A percentile compares a stretch with the other conserved stretches of the same genome.
Conservation (phyloP, 1,140 invertebrate species). For the Piezodorus guildinii region DNA sequence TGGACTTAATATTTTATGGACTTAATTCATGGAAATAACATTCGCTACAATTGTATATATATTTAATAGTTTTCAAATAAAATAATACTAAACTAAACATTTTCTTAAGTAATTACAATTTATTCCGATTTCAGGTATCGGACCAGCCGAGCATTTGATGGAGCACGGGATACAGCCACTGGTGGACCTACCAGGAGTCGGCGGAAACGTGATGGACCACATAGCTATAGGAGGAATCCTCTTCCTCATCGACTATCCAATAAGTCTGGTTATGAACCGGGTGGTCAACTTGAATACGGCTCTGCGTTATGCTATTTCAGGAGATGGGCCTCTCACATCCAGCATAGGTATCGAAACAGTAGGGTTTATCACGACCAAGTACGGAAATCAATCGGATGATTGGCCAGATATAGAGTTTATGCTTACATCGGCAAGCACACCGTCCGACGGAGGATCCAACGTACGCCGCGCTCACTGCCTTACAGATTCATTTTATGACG, state of each 20-base stretch:
- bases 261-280: conserved; percentile 61
- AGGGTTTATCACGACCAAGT: conserved; percentile 76
- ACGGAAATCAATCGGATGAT: conserved; percentile 66
- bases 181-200: conserved; percentile 58
- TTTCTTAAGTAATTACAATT: too few species aligned
- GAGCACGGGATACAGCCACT: conserved; percentile 43
- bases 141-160: conserved; percentile 47
- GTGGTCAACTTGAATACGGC: conserved; percentile 66
- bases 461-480: conserved; percentile 66
- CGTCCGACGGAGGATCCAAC: conserved; percentile 55
- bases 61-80: too few species aligned
- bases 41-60: too few species aligned
- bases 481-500: conserved; percentile 64
- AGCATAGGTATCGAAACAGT: conserved; percentile 72
- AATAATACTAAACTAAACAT: too few species aligned
- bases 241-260: conserved; percentile 66
- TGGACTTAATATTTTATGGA: too few species aligned
- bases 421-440: conserved; percentile 66
- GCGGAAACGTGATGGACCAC: conserved; percentile 71
- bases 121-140: conserved; percentile 41
- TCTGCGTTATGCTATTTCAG: conserved; percentile 59
- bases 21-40: too few species aligned
- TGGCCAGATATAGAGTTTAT: conserved; percentile 88
- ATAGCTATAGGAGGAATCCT: conserved; percentile 65
- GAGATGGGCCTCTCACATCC: conserved; percentile 69